phyloP scores from a whole-genome alignment of 2,888 invertebrate species.

The Punctoribates punctum region DNA sequence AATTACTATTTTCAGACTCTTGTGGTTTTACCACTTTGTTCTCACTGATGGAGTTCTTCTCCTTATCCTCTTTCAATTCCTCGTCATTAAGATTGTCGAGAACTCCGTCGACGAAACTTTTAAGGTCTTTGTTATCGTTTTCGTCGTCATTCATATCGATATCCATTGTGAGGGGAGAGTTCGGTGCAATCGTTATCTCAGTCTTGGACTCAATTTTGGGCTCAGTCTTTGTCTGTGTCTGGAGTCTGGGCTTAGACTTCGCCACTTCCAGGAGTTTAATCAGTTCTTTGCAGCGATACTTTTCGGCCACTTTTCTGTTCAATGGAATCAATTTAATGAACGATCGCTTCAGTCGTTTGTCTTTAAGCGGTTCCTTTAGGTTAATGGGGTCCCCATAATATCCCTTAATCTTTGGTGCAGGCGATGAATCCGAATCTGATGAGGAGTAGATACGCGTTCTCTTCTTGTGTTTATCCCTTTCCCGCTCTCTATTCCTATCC shows the following conservation, averaged over 20 bases:
- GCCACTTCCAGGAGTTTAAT: neutral
- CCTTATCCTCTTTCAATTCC: neutral
- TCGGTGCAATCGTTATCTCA: neutral
- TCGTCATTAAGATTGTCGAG: neutral
- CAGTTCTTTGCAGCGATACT: neutral
- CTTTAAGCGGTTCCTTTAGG: neutral
- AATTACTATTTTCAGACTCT: neutral
- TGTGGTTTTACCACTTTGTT: neutral
- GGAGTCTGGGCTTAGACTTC: neutral
- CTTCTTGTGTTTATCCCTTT: conserved; percentile 12
- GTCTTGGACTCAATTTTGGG: neutral
- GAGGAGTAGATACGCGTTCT: neutral
- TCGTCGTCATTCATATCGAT: conserved; percentile 3
- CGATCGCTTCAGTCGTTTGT: neutral
- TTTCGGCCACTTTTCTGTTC: neutral
- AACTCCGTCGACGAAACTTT: neutral
- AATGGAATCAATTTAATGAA: neutral
- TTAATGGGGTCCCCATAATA: conserved; percentile 7
- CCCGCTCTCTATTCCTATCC: neutral
- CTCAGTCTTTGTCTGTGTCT: neutral
- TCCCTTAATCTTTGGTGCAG: neutral
- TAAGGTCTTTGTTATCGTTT: neutral
- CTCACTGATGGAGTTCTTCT: neutral
- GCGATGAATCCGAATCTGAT: neutral
- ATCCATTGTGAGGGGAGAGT: neutral